These are phyloP conservation scores for Pyralis farinalis DNA, from an alignment of 2,888 invertebrate species.

Conservation along the genomic window DNA sequence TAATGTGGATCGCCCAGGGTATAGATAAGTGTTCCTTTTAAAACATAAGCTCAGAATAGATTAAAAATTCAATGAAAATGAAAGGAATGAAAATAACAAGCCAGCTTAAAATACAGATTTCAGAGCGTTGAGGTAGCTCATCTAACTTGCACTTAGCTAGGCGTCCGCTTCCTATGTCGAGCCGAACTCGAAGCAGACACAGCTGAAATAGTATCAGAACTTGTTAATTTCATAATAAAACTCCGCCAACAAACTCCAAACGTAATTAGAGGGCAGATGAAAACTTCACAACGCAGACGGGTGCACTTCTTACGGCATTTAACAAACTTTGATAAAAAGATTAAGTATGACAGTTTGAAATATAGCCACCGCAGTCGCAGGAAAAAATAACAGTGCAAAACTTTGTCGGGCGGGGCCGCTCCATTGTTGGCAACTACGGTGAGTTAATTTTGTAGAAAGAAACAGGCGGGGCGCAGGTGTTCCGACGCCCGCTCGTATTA, in stretches of 20 bases:
- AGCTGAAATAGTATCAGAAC: conserved; percentile 32
- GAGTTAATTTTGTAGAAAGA: conserved; percentile 77
- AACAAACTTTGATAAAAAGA: conserved; percentile 81
- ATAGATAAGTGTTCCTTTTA: too few species aligned
- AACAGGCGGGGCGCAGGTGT: conserved; percentile 72
- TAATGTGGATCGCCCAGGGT: too few species aligned
- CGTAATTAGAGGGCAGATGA: conserved; percentile 72
- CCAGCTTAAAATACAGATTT: too few species aligned
- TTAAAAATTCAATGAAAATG: too few species aligned
- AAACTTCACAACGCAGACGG: conserved; percentile 58
- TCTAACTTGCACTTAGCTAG: too few species aligned
- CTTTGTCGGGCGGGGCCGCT: conserved; percentile 52
- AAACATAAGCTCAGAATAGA: too few species aligned
- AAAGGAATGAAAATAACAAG: too few species aligned
- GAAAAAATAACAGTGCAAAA: conserved; percentile 72
- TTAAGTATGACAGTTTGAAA: conserved; percentile 81
- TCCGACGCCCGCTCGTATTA: conserved; percentile 58
- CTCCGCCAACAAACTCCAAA: conserved; percentile 52
- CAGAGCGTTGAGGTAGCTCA: too few species aligned
- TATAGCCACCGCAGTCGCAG: conserved; percentile 70
- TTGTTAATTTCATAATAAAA: conserved; percentile 51
- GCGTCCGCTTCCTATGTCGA: neutral
- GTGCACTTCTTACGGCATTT: conserved; percentile 75
- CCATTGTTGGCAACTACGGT: conserved; percentile 65
- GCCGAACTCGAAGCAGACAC: conserved; percentile 1